Evolutionary conservation across 64 coral and sea anemone species (phyloP), one percentile per base, ranked within the genome.

Genomic region (Cladopsammia gracilis): DNA sequence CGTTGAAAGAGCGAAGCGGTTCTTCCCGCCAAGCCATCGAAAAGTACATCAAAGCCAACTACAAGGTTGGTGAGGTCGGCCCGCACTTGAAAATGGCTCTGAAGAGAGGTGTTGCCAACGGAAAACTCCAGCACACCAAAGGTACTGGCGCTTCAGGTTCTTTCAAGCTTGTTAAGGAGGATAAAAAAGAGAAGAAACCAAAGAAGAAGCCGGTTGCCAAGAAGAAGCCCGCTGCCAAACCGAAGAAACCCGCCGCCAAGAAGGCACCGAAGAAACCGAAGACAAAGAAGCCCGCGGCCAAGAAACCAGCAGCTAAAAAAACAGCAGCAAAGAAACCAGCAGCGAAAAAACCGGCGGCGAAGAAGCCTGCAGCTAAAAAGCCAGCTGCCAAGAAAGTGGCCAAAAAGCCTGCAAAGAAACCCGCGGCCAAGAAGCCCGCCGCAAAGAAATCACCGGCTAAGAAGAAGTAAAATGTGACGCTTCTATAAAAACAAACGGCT

Each of bases 11-110:
- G 20, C 82, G 82, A 48, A 67, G 43, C 48, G 82, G 82, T 42
- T 85, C 82, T 10, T 85, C 82, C 20, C 82, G 82, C 18, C 82
- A 85, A 68, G 82, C 82, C 60, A 85, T 85, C 82, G 82, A 64
- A 42, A 85, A 85, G 44, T 85, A 85, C 62, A 85, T 85, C 62
- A 85, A 85, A 48, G 60, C 8, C 57, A 85, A 85, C 82, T 85
- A 85, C 82, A 68, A 34, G 58, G 61, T 85, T 45, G 82, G 62
- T 13, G 62, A 85, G 8, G 54, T 60, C 4, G 82, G 62, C 10
- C 7, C 62, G 2, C 62, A 67, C 44, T 23, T 85, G 2, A 85
- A 67, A 26, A 42, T 60, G 62, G 82, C 82, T n/a, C 60, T 85
- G 54, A 85, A 85, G 54, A 61, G 62, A 48, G 58, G 45, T n/a